Conservation (phyloP, 2,888 invertebrate species). For the Xylota sylvarum region DNA sequence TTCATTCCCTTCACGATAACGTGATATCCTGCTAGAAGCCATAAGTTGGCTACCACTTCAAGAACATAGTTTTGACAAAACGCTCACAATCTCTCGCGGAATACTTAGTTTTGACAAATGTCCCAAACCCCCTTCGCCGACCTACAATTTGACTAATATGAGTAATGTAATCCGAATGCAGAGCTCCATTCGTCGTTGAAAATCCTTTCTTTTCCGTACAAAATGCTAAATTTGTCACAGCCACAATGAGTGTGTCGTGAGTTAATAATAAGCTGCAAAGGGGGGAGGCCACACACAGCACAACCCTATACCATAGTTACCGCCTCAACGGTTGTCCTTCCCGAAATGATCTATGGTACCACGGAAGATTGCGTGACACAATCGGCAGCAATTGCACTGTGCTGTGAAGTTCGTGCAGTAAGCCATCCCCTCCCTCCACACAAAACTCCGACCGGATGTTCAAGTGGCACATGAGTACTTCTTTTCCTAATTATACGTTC, state of each 20-base stretch:
- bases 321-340: constrained; percentile 45
- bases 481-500: constrained; percentile 75
- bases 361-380: constrained; percentile 74
- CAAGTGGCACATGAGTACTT: constrained; percentile 77
- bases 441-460: constrained; percentile 61
- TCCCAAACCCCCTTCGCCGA: neutral
- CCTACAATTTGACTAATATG: constrained; percentile 59
- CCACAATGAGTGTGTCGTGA: constrained; percentile 45
- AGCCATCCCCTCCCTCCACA: neutral
- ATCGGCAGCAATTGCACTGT: constrained; percentile 62
- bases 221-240: constrained; percentile 70
- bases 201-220: constrained; percentile 13
- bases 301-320: neutral
- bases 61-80: constrained; percentile 67
- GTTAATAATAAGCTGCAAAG: constrained; percentile 58
- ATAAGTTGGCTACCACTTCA: constrained; percentile 31
- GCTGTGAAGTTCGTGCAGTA: constrained; percentile 56
- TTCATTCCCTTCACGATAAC: neutral
- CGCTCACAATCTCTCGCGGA: constrained; percentile 53
- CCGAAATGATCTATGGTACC: constrained; percentile 68
- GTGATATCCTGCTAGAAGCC: neutral
- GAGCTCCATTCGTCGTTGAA: constrained; percentile 11
- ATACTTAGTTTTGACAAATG: constrained; percentile 66
- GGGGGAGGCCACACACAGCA: neutral
- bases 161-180: constrained; percentile 70